These are phyloP conservation scores for Tenebrio molitor DNA, from an alignment of 1,140 invertebrate species.

Conservation along the genomic window DNA sequence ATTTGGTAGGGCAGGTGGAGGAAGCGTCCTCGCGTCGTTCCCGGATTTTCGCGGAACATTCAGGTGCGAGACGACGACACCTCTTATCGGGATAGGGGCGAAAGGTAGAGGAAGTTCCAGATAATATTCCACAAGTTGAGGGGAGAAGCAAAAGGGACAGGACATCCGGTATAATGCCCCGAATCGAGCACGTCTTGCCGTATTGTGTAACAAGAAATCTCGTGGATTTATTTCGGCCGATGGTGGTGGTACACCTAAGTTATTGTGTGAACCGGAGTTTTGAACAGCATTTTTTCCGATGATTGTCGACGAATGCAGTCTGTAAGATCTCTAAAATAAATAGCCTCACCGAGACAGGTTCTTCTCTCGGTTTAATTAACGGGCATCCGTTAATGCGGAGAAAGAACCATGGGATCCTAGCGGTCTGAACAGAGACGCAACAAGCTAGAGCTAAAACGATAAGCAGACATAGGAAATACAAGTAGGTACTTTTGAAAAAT, in stretches of 20 bases:
- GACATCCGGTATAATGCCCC: constrained; percentile 62
- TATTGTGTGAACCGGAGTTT: constrained; percentile 27
- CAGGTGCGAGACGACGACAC: constrained; percentile 52
- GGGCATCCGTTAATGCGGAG: constrained; percentile 51
- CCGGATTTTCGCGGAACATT: constrained; percentile 12
- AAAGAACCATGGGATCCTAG: constrained; percentile 39
- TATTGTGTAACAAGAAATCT: constrained; percentile 58
- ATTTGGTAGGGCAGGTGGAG: constrained; percentile 34
- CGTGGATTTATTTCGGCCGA: constrained; percentile 8
- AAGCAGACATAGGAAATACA: constrained; percentile 51
- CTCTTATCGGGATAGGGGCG: constrained; percentile 51
- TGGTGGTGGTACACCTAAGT: not conserved
- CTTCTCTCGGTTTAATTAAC: constrained; percentile 55
- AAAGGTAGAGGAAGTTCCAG: constrained; percentile 60
- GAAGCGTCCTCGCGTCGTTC: too few relatives aligned
- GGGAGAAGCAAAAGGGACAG: constrained; percentile 61
- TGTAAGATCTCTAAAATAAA: constrained; percentile 54
- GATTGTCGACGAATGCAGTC: constrained; percentile 45
- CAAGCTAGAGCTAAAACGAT: constrained; percentile 44
- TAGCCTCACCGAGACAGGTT: constrained; percentile 51
- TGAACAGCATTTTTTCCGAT: constrained; percentile 31
- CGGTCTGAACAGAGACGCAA: constrained; percentile 38
- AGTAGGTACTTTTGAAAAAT: constrained; percentile 46
- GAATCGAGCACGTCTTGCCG: constrained; percentile 47
- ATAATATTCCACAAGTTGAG: constrained; percentile 64